Evolutionary conservation across 2,113 vertebrate species (phyloP).

Genomic region (Polyodon spathula): DNA sequence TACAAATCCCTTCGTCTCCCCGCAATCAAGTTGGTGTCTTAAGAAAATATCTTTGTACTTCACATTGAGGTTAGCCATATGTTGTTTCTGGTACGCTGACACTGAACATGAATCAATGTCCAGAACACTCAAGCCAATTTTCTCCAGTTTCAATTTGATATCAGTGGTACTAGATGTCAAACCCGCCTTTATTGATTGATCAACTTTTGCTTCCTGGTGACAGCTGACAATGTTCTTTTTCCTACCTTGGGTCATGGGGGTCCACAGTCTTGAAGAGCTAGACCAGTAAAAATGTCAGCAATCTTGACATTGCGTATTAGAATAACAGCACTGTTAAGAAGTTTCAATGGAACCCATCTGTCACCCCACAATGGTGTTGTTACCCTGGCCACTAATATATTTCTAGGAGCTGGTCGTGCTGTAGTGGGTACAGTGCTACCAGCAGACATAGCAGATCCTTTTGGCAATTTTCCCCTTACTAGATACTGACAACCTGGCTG

Average conservation of each 20-base stretch:
- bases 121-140: conserved; percentile 12
- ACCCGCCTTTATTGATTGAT: not conserved
- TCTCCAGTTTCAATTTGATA: not conserved
- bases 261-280: conserved; percentile 13
- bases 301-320: conserved; percentile 21
- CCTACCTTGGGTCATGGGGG: not conserved
- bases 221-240: not conserved
- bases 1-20: conserved; percentile 11
- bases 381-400: conserved; percentile 5
- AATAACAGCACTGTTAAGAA: conserved; percentile 17
- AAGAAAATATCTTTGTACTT: conserved; percentile 15
- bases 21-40: conserved; percentile 19
- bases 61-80: not conserved
- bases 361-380: conserved; percentile 13
- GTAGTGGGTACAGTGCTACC: conserved; percentile 21
- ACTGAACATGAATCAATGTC: conserved; percentile 15
- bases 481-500: conserved; percentile 13
- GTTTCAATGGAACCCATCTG: conserved; percentile 21
- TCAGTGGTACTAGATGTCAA: not conserved
- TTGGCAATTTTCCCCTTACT: conserved; percentile 15
- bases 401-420: conserved; percentile 6
- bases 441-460: not conserved
- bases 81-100: not conserved
- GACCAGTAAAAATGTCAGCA: conserved; percentile 19
- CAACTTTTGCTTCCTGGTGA: not conserved